Conservation (phyloP, 2,797 vertebrate species). For the Crypturellus tataupa region DNA sequence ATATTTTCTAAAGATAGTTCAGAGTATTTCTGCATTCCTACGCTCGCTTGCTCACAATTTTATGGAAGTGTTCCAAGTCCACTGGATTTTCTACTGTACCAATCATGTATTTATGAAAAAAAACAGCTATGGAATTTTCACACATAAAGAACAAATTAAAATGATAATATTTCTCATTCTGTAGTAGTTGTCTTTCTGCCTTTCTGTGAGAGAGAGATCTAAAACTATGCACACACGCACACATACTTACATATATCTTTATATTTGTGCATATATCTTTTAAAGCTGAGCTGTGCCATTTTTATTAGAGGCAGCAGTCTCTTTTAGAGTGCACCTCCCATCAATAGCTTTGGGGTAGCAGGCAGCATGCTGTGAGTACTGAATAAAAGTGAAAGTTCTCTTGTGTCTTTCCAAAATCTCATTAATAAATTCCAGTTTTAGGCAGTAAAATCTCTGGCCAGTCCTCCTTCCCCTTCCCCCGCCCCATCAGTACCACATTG, state of each 20-base stretch:
- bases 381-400: not conserved
- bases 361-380: not conserved
- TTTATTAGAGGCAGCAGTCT: slow-evolving; percentile 10
- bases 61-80: not conserved
- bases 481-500: not conserved
- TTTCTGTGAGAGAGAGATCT: not conserved
- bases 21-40: not conserved
- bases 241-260: not conserved
- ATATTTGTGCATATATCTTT: not conserved
- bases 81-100: not conserved
- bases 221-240: not conserved
- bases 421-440: slow-evolving; percentile 16
- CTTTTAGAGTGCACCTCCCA: not conserved
- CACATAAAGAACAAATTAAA: not conserved
- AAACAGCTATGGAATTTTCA: not conserved
- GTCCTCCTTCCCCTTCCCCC: not conserved
- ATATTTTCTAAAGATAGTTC: not conserved
- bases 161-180: not conserved
- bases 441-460: not conserved
- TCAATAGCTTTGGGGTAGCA: slow-evolving; percentile 20
- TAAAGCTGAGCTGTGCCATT: not conserved
- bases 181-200: not conserved
- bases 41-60: not conserved
- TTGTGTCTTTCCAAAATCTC: not conserved
- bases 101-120: not conserved